A percentile compares a stretch with the other conserved stretches of the same genome.
phyloP scores from a whole-genome alignment of 2,797 vertebrate genomes.

The Cyclopterus lumpus region DNA sequence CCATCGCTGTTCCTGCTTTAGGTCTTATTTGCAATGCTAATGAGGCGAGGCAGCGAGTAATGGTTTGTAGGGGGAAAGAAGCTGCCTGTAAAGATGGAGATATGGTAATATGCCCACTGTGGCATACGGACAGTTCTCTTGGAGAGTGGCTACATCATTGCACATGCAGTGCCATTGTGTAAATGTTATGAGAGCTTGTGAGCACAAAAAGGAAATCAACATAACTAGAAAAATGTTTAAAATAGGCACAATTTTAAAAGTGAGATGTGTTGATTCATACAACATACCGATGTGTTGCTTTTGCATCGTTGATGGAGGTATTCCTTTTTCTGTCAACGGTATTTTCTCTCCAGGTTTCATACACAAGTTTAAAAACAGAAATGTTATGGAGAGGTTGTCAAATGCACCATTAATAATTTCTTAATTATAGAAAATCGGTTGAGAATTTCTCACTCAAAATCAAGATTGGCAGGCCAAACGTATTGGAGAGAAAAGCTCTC shows the following conservation, averaged over 20 bases:
- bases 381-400: not conserved
- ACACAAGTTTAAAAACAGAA: not conserved
- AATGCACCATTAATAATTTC: not conserved
- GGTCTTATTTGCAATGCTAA: constrained; percentile 82
- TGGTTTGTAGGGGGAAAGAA: constrained; percentile 65
- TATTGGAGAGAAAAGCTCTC: not conserved
- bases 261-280: not conserved
- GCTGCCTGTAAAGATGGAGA: constrained; percentile 73
- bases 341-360: not conserved
- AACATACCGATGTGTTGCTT: not conserved
- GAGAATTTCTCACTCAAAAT: not conserved
- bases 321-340: not conserved
- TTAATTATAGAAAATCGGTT: constrained; percentile 2
- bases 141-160: constrained; percentile 34
- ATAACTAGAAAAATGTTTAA: constrained; percentile 8
- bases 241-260: constrained; percentile 18
- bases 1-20: constrained; percentile 70
- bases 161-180: constrained; percentile 32
- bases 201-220: constrained; percentile 1
- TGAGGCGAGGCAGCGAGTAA: constrained; percentile 74
- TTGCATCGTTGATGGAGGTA: not conserved
- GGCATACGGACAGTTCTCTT: constrained; percentile 50
- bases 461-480: not conserved
- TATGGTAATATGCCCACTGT: constrained; percentile 66
- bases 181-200: constrained; percentile 31